A percentile compares a stretch with the other conserved stretches of the same genome.
Evolutionary conservation across 2,888 invertebrate species (phyloP).

Genomic region (Listrodromus nycthemerus): DNA sequence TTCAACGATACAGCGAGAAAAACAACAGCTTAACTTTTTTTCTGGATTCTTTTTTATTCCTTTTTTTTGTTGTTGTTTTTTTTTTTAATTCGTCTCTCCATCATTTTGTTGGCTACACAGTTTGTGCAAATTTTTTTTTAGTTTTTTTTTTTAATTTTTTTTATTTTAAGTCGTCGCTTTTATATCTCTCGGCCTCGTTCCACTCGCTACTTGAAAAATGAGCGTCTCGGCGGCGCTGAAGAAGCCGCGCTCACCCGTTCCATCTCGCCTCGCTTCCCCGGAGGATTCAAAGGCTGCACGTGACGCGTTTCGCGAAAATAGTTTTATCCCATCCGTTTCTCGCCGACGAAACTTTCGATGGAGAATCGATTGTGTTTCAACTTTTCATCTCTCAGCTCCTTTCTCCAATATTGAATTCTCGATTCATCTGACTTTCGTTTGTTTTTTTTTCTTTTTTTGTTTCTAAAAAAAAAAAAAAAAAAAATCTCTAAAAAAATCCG

Average conservation of each 20-base stretch:
- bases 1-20: background rate
- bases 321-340: slow-evolving; percentile 40
- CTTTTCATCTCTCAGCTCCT: slow-evolving; percentile 5
- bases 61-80: slow-evolving; percentile 2
- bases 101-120: slow-evolving; percentile 2
- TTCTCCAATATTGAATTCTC: background rate
- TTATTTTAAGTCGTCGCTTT: slow-evolving; percentile 3
- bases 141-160: too few species aligned
- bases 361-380: slow-evolving; percentile 40
- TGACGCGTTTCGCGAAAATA: slow-evolving; percentile 51
- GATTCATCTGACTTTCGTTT: background rate
- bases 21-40: slow-evolving; percentile 13
- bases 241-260: slow-evolving; percentile 47
- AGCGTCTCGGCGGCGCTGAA: slow-evolving; percentile 70
- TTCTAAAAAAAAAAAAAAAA: background rate
- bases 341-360: slow-evolving; percentile 38
- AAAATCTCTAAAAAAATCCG: background rate
- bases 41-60: background rate
- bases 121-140: slow-evolving; percentile 18
- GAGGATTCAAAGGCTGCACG: slow-evolving; percentile 53
- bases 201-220: slow-evolving; percentile 71
- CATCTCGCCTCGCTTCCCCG: slow-evolving; percentile 45
- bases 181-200: slow-evolving; percentile 60
- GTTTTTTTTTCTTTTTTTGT: background rate
- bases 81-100: slow-evolving; percentile 19